Conservation (phyloP, 2,797 vertebrate genomes). For the Cuniculus paca region DNA sequence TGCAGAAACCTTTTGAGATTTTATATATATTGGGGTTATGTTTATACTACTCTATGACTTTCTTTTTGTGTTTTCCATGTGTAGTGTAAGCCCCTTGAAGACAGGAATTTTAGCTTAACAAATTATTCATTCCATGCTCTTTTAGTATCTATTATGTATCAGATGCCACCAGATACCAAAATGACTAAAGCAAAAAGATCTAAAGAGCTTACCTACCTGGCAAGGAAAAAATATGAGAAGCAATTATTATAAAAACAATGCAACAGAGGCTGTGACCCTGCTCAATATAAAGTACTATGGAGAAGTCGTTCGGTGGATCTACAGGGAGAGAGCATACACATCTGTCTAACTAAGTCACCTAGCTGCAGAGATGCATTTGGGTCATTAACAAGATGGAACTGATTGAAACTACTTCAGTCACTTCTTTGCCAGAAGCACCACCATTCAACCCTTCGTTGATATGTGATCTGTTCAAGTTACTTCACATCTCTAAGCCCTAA, state of each 20-base stretch:
- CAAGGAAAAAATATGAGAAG: background rate
- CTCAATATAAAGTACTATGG: background rate
- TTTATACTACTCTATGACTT: background rate
- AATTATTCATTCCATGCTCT: conserved; percentile 2
- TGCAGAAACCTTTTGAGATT: background rate
- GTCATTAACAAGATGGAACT: background rate
- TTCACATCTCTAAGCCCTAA: background rate
- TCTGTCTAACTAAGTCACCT: background rate
- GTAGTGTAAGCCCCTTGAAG: conserved; percentile 5
- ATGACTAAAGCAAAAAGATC: background rate
- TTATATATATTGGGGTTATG: background rate
- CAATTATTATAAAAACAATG: conserved; percentile 4
- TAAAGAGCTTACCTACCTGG: background rate
- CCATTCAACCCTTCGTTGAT: background rate
- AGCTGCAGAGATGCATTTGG: background rate
- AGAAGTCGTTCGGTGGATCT: background rate
- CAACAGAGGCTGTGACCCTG: background rate
- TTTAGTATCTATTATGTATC: conserved; percentile 38
- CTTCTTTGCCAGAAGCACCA: background rate
- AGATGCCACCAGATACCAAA: conserved; percentile 24
- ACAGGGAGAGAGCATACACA: background rate
- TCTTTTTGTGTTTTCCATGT: background rate
- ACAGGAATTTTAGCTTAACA: conserved; percentile 36
- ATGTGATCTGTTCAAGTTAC: background rate
- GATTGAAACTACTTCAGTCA: background rate